Percentiles rank a stretch among this genome's conserved stretches.
Evolutionary conservation across 2,797 vertebrate species (phyloP).

Genomic region (Helostoma temminkii): DNA sequence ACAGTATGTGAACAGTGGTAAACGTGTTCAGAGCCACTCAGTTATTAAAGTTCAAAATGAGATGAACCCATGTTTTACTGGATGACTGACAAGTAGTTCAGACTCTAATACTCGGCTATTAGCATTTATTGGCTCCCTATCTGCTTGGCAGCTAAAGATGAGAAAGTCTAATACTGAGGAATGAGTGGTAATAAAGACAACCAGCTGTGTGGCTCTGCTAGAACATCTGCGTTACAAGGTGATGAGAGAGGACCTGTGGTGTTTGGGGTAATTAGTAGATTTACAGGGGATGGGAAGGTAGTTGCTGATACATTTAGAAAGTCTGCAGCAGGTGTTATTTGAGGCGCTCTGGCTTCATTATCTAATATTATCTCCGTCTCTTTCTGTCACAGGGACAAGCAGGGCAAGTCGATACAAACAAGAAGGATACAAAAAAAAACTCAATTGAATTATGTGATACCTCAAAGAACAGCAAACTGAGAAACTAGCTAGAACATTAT

Average conservation of each 20-base stretch:
- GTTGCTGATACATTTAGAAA: conserved; percentile 20
- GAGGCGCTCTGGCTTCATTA: conserved; percentile 7
- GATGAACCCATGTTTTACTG: neutral
- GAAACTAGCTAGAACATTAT: too few relatives aligned
- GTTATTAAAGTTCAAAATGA: too few relatives aligned
- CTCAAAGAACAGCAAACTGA: too few relatives aligned
- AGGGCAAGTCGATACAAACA: neutral
- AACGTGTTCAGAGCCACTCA: too few relatives aligned
- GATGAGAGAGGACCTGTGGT: conserved; percentile 32
- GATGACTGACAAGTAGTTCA: conserved; percentile 37
- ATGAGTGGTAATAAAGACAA: conserved; percentile 22
- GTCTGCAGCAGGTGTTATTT: conserved; percentile 25
- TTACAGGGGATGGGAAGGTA: conserved; percentile 42
- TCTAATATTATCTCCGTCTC: conserved; percentile 2
- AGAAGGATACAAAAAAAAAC: neutral
- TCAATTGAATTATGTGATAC: too few relatives aligned
- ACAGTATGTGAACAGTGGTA: too few relatives aligned
- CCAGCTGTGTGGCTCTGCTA: conserved; percentile 50
- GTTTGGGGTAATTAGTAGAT: conserved; percentile 63
- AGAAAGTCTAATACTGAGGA: conserved; percentile 2
- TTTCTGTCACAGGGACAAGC: neutral
- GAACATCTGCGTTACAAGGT: conserved; percentile 61
- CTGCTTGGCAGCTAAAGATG: conserved; percentile 23
- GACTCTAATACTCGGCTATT: too few relatives aligned
- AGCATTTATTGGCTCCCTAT: conserved; percentile 41